Conservation (phyloP, 35 echinoderm and acorn worm genomes). For the Ptychodera flava region DNA sequence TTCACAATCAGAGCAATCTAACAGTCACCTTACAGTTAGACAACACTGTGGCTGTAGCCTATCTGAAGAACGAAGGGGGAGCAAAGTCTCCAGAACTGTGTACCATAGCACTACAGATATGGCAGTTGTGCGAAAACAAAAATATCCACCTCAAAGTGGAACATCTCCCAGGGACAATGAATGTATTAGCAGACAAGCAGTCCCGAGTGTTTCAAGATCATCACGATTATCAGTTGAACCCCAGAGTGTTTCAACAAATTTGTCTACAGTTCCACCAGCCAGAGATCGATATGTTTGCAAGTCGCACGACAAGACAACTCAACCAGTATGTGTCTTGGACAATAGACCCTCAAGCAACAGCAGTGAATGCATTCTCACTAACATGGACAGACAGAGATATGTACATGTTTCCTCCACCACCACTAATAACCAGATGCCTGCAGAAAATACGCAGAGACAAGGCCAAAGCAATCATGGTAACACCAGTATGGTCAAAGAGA, state of each 20-base stretch:
- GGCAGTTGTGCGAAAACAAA: conserved; percentile 50
- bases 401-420: conserved; percentile 56
- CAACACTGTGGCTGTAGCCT: conserved; percentile 56
- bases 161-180: conserved; percentile 42
- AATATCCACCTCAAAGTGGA: conserved; percentile 45
- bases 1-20: neutral
- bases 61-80: conserved; percentile 49
- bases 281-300: conserved; percentile 67
- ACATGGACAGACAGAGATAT: conserved; percentile 39
- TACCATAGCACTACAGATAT: conserved; percentile 38
- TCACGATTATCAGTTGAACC: conserved; percentile 48
- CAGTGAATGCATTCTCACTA: conserved; percentile 57
- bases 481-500: conserved; percentile 71
- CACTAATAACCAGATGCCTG: conserved; percentile 47
- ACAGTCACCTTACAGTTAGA: conserved; percentile 46
- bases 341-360: conserved; percentile 55
- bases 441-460: conserved; percentile 45
- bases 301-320: conserved; percentile 48
- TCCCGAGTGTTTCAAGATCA: conserved; percentile 52
- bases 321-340: conserved; percentile 64
- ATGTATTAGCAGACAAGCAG: conserved; percentile 47
- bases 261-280: conserved; percentile 18
- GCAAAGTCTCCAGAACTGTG: conserved; percentile 44
- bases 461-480: conserved; percentile 45
- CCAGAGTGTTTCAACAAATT: conserved; percentile 43